phyloP scores from a whole-genome alignment of 2,888 invertebrate species.

The Myopa tessellatipennis region DNA sequence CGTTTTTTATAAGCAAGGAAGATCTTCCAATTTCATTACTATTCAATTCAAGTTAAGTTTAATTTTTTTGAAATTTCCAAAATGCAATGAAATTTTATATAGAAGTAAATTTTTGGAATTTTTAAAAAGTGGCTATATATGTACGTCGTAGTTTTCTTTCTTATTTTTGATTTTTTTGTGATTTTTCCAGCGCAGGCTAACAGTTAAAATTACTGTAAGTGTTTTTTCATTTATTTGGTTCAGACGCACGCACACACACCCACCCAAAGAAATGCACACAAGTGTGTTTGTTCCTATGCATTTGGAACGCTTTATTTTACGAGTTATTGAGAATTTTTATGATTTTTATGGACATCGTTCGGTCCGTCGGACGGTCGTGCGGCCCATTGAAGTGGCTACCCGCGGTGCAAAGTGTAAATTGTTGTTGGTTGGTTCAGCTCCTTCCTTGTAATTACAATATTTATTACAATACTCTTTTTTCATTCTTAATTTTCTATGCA shows the following conservation, averaged over 20 bases:
- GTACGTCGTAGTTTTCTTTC: no score
- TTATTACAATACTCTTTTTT: slow-evolving; percentile 23
- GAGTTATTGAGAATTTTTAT: slow-evolving; percentile 25
- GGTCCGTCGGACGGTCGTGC: neutral
- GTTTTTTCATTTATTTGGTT: neutral
- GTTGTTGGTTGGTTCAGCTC: neutral
- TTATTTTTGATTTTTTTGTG: no score
- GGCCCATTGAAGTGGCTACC: slow-evolving; percentile 32
- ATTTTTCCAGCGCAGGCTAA: no score
- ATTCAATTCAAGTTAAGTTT: no score
- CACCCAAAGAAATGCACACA: no score
- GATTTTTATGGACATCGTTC: slow-evolving; percentile 20
- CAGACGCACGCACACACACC: neutral
- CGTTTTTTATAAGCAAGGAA: no score
- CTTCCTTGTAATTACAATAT: slow-evolving; percentile 35
- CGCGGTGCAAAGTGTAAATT: slow-evolving; percentile 30
- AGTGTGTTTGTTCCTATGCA: neutral
- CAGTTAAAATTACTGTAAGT: no score
- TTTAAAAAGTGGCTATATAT: no score
- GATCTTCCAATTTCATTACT: no score
- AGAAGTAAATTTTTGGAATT: no score
- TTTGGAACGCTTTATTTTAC: slow-evolving; percentile 12
- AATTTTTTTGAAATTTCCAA: no score
- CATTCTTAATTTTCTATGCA: neutral
- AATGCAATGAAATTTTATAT: no score